A percentile compares a stretch with the other conserved stretches of the same genome.
Evolutionary conservation across 2,797 vertebrate genomes (phyloP).

Genomic region (Coreius guichenoti): DNA sequence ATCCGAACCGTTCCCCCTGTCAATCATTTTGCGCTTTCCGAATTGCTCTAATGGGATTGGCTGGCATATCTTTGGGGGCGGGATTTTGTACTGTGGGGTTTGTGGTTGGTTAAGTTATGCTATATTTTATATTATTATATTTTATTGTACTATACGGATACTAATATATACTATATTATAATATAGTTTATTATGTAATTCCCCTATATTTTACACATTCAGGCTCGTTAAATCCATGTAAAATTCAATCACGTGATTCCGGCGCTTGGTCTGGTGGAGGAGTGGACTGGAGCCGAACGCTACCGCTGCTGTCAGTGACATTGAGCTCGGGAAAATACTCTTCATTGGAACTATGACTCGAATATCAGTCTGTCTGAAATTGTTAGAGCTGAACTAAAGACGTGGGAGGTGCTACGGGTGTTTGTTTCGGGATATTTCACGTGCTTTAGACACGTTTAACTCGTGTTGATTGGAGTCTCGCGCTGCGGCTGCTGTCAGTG

Average conservation of each 20-base stretch:
- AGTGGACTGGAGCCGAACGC: neutral
- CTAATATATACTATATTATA: neutral
- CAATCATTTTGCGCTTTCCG: neutral
- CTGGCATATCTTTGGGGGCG: neutral
- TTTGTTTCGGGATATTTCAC: neutral
- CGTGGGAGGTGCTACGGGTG: neutral
- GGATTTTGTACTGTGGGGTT: neutral
- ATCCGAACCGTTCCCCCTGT: neutral
- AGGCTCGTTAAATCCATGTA: neutral
- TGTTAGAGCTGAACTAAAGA: neutral
- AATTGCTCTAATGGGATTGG: neutral
- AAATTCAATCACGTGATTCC: neutral
- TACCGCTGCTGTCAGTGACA: neutral
- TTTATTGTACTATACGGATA: neutral
- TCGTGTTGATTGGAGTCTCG: neutral
- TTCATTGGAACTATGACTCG: neutral
- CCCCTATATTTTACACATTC: neutral
- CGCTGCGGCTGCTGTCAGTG: neutral
- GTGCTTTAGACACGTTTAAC: neutral
- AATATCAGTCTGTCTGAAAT: no score
- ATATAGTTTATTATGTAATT: neutral
- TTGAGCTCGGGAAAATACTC: conserved; percentile 10
- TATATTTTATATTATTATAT: neutral
- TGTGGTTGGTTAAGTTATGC: neutral
- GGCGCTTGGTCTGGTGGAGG: neutral